Base-by-base conservation (phyloP, 2,113 vertebrate species). In the Plotosus lineatus region DNA sequence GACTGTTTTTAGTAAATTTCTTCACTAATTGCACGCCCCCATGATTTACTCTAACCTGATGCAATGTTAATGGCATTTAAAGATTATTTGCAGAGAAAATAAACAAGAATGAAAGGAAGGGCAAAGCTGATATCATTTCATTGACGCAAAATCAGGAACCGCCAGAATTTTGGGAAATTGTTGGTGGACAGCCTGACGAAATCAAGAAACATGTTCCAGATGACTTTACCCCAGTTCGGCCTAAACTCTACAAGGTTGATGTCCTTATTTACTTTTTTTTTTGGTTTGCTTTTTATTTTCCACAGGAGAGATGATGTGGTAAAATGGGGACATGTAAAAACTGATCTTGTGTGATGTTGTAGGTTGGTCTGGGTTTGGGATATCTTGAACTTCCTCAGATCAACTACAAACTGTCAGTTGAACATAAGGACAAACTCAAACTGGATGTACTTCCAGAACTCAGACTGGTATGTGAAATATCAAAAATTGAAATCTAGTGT, bases 21-120 rank as follows among this genome's bases (percentile, higher is more conserved):
- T 17, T 21, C 14, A 44, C 14, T 23, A 15, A 3, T 14, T 1
- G 42, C 17, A 42, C 14, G 3, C 0, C 12, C 4, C 8, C 6
- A 17, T 71, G 33, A 38, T 77, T 75, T 15, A 68, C 46, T 60
- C 42, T 77, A 56, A 81, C 36, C 40, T 77, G 19, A 46, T 77
- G n/a, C n/a, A 14, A 17, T 31, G 0, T 4, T 1, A 23, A 9
- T 61, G 14, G 9, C 11, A n/a, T 63, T 23, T 48, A n/a, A 51
- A 99, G 98, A 88, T 92, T 99, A 51, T 99, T 99, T 65, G 95
- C 96, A 0, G 98, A 99, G 90, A 99, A 99, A 92, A 98, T 99
- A 77, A 99, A 98, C 87, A 98, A 98, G 88, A 99, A 98, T 0
- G 97, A 99, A 84, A 91, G 98, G 6, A 99, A 99, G 81, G 94